Evolutionary conservation across 2,113 vertebrate species (phyloP), one percentile per base, ranked within the genome.

Genomic region (Mastomys coucha): DNA sequence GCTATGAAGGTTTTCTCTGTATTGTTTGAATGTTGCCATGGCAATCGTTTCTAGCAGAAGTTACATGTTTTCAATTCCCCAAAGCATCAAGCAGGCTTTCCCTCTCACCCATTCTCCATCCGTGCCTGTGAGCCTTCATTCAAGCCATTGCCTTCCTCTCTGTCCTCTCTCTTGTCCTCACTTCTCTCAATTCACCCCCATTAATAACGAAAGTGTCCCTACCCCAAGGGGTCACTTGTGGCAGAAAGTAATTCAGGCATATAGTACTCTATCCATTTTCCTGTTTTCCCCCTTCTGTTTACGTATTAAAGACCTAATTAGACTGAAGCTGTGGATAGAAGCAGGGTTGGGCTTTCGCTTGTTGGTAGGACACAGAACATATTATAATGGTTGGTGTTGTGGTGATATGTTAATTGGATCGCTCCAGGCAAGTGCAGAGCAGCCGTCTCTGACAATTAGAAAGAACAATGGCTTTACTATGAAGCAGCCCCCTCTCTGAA

Each of bases 21-120:
- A 98, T 98, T 98, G 98, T 99, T 99, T 98, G 98, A 98, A 94
- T 5, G 98, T 99, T 99, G 97, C 98, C 98, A 99, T 99, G 98
- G 99, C 75, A 96, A 98, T 98, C 89, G 93, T 97, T 98, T 95
- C 93, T 94, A 96, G 97, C 97, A 98, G 97, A 98, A 98, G 98
- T 98, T 98, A 93, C 95, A 65, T 97, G 98, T 95, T 98, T 98
- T 95, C 96, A 77, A 53, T 98, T 97, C 96, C 97, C 86, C 75
- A 97, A 96, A 98, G 96, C 95, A 94, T 96, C 92, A 95, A 91
- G 80, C 93, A 91, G 92, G 72, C 80, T 96, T 97, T 72, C 63
- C 82, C 85, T 95, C 73, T 96, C 67, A 49, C 78, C 69, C 67
- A 80, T 73, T 84, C 36, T 31, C 5, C 28, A 5, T 42, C 53